Evolutionary conservation across 2,797 vertebrate species (phyloP), one percentile per base, ranked within the genome.

Genomic region (Borostomias antarcticus): DNA sequence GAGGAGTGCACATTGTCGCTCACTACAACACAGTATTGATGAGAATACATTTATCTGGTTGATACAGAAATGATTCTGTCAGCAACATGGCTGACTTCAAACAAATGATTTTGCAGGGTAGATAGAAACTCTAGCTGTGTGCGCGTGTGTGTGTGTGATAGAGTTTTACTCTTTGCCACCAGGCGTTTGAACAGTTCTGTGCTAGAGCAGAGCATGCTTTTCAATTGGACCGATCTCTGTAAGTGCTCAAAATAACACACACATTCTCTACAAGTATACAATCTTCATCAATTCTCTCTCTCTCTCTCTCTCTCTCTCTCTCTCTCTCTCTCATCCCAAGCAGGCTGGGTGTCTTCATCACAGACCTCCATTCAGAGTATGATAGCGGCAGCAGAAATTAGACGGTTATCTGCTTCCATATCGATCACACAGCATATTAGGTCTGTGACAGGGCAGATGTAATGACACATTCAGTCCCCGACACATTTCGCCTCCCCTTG

Each of bases 401-500:
- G 65, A 40, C 58, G 73, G 79, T 82, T 52, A 81, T 72, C 53
- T 64, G 26, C 45, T 63, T 17, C 35, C 57, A 9, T 30, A 75
- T 64, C 25, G 57, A 76, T 76, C 76, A 69, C 29, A 65, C 57
- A 48, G 45, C 61, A 82, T 75, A 81, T 85, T 75, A 81, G 72
- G 73, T 72, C 72, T 70, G 69, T 47, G 63, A 82, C 78, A 59
- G 64, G 69, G 58, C 29, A 3, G 68, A 69, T 33, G 75, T 59
- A 71, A 43, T 79, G 79, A 82, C 73, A 73, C 83, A 81, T 74
- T 74, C 52, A 43, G 23, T 73, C 77, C 76, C 74, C 28, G 10
- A 75, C 74, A 68, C 76, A 78, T n/a, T n/a, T n/a, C n/a, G n/a
- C n/a, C n/a, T n/a, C n/a, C n/a, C n/a, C n/a, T n/a, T n/a, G n/a